A percentile compares a stretch with the other conserved stretches of the same genome.
Conservation (phyloP, 2,113 vertebrate genomes). For the Sinocyclocheilus anshuiensis region DNA sequence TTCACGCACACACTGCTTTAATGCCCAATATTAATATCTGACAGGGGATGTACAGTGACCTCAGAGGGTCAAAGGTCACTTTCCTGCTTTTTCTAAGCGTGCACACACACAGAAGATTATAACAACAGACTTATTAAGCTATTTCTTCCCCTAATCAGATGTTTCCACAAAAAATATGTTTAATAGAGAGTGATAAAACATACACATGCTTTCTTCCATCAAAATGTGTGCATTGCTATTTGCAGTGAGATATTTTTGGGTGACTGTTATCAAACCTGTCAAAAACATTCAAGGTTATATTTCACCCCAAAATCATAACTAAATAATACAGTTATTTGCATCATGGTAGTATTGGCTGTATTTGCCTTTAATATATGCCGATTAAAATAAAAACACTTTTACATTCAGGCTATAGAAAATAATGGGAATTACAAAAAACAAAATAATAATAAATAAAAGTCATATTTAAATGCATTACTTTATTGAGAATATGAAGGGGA, state of each 20-base stretch:
- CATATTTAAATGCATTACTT: neutral
- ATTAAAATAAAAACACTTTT: neutral
- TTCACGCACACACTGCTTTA: constrained; percentile 2
- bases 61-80: constrained; percentile 20
- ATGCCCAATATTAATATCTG: constrained; percentile 9
- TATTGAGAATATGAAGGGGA: neutral
- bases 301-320: neutral
- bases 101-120: constrained; percentile 7
- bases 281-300: neutral
- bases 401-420: neutral
- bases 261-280: neutral
- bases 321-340: neutral
- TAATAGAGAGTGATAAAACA: constrained; percentile 67
- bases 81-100: neutral
- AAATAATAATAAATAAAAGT: neutral
- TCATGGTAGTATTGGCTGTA: neutral
- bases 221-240: neutral
- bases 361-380: neutral
- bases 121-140: constrained; percentile 66
- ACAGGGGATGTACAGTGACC: constrained; percentile 26
- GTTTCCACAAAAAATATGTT: constrained; percentile 64
- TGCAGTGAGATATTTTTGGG: neutral
- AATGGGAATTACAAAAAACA: neutral
- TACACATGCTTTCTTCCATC: constrained; percentile 22
- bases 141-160: constrained; percentile 62